Percentiles rank a stretch among this genome's conserved stretches.
Evolutionary conservation across 2,888 invertebrate species (phyloP).

Genomic region (Harpagoxenus sublaevis): DNA sequence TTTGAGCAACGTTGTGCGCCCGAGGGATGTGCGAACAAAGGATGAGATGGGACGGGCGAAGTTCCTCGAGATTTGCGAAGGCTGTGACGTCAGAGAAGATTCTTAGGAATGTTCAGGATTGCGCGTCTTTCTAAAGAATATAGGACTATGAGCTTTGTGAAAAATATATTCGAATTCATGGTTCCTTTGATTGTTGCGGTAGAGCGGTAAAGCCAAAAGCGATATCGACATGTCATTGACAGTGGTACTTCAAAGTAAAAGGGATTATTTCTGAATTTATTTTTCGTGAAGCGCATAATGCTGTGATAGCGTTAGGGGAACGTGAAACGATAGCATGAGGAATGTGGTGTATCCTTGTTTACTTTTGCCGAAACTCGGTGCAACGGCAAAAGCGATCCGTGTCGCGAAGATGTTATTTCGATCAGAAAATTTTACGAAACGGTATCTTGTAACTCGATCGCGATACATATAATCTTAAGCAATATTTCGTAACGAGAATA

Average conservation of each 20-base stretch:
- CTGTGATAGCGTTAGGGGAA: conserved; percentile 27
- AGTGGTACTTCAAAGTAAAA: not conserved
- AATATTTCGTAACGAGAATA: conserved; percentile 12
- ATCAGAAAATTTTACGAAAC: conserved; percentile 2
- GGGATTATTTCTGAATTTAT: not conserved
- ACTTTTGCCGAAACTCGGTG: not conserved
- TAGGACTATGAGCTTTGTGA: conserved; percentile 21
- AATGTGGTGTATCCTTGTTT: not conserved
- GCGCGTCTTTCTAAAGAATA: conserved; percentile 1
- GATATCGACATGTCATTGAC: not conserved
- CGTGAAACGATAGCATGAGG: not conserved
- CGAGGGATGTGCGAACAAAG: conserved; percentile 3
- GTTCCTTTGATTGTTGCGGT: not conserved
- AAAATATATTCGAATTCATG: conserved; percentile 12
- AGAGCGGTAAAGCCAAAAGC: not conserved
- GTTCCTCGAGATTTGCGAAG: conserved; percentile 44
- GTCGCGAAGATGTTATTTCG: not conserved
- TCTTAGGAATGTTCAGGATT: conserved; percentile 26
- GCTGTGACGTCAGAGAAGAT: conserved; percentile 38
- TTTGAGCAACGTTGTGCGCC: conserved; percentile 17
- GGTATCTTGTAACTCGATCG: conserved; percentile 11
- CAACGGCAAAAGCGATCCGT: not conserved
- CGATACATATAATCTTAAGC: conserved; percentile 13
- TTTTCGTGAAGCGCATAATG: conserved; percentile 13
- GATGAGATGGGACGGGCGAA: not conserved